phyloP scores from a whole-genome alignment of 2,888 invertebrate genomes.

The Blomia tropicalis region DNA sequence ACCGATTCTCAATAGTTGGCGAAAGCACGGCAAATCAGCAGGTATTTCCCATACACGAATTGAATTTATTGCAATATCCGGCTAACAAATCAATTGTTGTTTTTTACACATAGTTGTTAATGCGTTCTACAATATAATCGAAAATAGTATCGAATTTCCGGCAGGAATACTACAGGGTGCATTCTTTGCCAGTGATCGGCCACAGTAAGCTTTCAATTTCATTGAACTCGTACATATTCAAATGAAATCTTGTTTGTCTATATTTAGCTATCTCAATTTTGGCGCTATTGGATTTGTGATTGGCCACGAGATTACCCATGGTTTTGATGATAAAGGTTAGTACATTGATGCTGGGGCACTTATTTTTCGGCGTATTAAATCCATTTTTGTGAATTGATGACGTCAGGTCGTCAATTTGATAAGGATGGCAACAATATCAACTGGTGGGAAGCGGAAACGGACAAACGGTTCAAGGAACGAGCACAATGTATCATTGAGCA shows the following conservation, averaged over 20 bases:
- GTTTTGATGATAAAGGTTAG: conserved; percentile 35
- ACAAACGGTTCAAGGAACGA: conserved; percentile 60
- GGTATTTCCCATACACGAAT: not conserved
- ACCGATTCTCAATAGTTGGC: conserved; percentile 42
- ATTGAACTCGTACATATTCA: not conserved
- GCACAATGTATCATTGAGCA: conserved; percentile 64
- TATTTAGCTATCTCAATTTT: conserved; percentile 30
- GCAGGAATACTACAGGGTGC: conserved; percentile 32
- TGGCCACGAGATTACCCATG: conserved; percentile 39
- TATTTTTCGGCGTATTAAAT: not conserved
- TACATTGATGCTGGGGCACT: not conserved
- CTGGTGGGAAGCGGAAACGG: conserved; percentile 78
- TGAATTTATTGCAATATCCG: not conserved
- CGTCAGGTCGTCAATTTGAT: conserved; percentile 57
- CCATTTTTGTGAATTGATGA: not conserved
- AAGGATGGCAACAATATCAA: conserved; percentile 73
- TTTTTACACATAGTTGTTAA: conserved; percentile 46
- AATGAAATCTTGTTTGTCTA: not conserved
- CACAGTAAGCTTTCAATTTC: conserved; percentile 28
- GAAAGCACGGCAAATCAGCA: conserved; percentile 63
- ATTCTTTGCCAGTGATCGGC: conserved; percentile 34
- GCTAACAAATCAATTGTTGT: not conserved
- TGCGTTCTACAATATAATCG: conserved; percentile 66
- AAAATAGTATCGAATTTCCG: conserved; percentile 52
- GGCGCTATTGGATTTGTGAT: conserved; percentile 34